phyloP scores from a whole-genome alignment of 2,797 vertebrate species.

The Galago senegalensis region DNA sequence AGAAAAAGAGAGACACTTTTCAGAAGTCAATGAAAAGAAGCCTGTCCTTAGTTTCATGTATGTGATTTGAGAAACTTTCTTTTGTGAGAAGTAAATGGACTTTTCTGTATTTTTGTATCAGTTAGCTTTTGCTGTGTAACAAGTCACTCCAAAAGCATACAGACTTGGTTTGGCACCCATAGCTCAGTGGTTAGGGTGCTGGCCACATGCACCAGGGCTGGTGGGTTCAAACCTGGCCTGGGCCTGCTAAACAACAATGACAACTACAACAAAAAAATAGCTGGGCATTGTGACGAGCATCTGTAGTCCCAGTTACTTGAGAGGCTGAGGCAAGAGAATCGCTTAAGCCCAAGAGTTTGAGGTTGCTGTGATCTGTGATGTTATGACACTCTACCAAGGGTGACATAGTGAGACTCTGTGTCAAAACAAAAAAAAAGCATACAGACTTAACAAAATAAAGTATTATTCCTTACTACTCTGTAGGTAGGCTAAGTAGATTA shows the following conservation, averaged over 20 bases:
- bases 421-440: not conserved
- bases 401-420: too few relatives aligned
- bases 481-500: not conserved
- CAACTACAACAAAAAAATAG: too few relatives aligned
- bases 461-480: not conserved
- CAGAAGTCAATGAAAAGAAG: not conserved
- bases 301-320: too few relatives aligned
- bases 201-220: too few relatives aligned
- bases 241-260: too few relatives aligned
- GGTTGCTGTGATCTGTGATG: too few relatives aligned
- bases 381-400: too few relatives aligned
- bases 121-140: constrained; percentile 60
- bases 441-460: constrained; percentile 4
- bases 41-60: not conserved
- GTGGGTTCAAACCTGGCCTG: too few relatives aligned
- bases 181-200: too few relatives aligned
- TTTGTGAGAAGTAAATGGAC: not conserved
- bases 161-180: not conserved
- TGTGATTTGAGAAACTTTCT: constrained; percentile 12
- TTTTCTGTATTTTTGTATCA: constrained; percentile 40
- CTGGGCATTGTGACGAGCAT: too few relatives aligned
- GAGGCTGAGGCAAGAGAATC: too few relatives aligned
- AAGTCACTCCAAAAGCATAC: not conserved
- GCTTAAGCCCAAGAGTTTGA: too few relatives aligned
- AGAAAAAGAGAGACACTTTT: not conserved